Evolutionary conservation across 2,113 vertebrate species (phyloP).

Genomic region (Forbesichthys agassizii): DNA sequence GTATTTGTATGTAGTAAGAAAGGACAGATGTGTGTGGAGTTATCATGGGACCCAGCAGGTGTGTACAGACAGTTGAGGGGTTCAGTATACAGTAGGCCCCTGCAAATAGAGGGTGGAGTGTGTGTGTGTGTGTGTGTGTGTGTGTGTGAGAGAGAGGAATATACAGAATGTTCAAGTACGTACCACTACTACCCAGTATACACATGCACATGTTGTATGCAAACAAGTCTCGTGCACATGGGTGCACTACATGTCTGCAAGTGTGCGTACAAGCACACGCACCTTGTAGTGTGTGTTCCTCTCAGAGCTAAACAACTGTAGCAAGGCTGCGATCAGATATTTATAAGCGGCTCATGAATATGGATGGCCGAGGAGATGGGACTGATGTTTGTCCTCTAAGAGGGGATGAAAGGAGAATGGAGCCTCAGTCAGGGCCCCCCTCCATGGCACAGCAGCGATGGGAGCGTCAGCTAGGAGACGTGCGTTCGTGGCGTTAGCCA

Average conservation of each 20-base stretch:
- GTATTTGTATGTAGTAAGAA: conserved; percentile 30
- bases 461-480: conserved; percentile 41
- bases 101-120: conserved; percentile 14
- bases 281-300: conserved; percentile 40
- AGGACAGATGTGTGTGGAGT: conserved; percentile 4
- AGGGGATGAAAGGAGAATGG: conserved; percentile 83
- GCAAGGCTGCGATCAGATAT: conserved; percentile 80
- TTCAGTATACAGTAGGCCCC: conserved; percentile 3
- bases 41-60: conserved; percentile 25
- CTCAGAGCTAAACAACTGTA: conserved; percentile 78
- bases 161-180: conserved; percentile 19
- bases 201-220: background rate
- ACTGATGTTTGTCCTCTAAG: conserved; percentile 86
- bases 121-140: conserved; percentile 14
- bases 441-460: conserved; percentile 44
- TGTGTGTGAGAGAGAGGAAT: conserved; percentile 1
- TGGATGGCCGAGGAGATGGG: conserved; percentile 76
- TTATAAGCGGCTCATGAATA: conserved; percentile 84
- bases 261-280: conserved; percentile 18
- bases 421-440: conserved; percentile 69
- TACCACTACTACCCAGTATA: background rate
- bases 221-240: conserved; percentile 7
- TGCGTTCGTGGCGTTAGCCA: background rate
- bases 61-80: conserved; percentile 41
- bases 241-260: conserved; percentile 37